A percentile compares a stretch with the other conserved stretches of the same genome.
Evolutionary conservation across 2,797 vertebrate species (phyloP).

Genomic region (Antennarius maculatus): DNA sequence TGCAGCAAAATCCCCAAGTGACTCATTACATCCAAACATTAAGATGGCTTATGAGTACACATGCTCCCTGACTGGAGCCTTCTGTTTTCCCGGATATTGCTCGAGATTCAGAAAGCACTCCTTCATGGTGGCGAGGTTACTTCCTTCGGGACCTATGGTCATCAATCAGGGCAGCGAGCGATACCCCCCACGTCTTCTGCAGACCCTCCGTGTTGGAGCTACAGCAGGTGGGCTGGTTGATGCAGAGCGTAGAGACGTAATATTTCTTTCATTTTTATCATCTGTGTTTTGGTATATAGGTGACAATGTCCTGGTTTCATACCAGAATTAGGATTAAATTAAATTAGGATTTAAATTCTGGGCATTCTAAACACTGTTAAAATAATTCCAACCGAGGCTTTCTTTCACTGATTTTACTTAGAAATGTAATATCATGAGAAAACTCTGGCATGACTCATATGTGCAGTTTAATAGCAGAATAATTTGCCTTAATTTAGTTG

Average conservation of each 20-base stretch:
- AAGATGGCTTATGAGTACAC: conserved; percentile 73
- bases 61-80: conserved; percentile 67
- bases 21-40: conserved; percentile 73
- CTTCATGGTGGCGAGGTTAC: conserved; percentile 82
- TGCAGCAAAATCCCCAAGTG: conserved; percentile 56
- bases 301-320: not conserved
- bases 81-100: conserved; percentile 83
- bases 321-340: not conserved
- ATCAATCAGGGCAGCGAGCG: conserved; percentile 80
- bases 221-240: conserved; percentile 72
- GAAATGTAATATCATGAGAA: not conserved
- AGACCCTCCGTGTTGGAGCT: conserved; percentile 56
- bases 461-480: not conserved
- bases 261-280: conserved; percentile 18
- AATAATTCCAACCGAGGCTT: not conserved
- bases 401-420: not conserved
- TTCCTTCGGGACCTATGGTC: conserved; percentile 78
- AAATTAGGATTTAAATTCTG: not conserved
- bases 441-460: not conserved
- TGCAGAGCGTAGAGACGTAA: conserved; percentile 23
- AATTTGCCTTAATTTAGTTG: not conserved
- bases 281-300: not conserved
- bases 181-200: conserved; percentile 71
- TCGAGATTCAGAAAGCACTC: conserved; percentile 81
- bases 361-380: conserved; percentile 8